Evolutionary conservation across 2,888 invertebrate genomes (phyloP).

Genomic region (Andrena marginata): DNA sequence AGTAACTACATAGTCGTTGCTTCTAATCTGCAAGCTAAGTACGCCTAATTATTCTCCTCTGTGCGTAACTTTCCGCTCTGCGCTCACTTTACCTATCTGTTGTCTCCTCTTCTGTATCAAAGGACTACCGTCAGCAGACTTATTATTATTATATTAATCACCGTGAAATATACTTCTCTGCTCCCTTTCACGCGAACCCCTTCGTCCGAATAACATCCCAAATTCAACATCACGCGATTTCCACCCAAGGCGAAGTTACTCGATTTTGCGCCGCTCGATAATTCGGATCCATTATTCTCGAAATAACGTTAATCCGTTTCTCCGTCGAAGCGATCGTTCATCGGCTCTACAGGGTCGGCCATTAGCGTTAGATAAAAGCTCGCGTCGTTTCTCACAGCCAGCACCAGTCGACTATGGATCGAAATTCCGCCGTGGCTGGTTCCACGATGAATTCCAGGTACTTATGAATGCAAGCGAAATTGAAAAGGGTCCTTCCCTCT

Average conservation of each 20-base stretch:
- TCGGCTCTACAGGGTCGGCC: background rate
- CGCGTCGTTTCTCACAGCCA: background rate
- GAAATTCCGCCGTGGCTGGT: background rate
- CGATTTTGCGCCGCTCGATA: constrained; percentile 4
- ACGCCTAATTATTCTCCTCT: no score
- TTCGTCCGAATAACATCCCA: background rate
- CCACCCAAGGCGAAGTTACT: background rate
- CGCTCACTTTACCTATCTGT: no score
- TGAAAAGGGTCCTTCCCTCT: constrained; percentile 42
- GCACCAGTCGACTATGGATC: constrained; percentile 12
- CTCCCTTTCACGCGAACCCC: background rate
- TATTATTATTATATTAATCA: no score
- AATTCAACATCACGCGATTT: constrained; percentile 12
- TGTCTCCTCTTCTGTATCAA: no score
- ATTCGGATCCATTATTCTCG: constrained; percentile 13
- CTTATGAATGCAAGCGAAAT: constrained; percentile 51
- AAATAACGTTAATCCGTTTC: constrained; percentile 8
- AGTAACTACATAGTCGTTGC: no score
- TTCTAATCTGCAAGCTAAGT: no score
- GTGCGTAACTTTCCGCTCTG: no score
- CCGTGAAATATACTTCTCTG: no score
- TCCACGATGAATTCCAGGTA: constrained; percentile 37
- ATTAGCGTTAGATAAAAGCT: constrained; percentile 31
- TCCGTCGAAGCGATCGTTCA: constrained; percentile 13
- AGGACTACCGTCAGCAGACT: no score